Percentiles rank a stretch among this genome's conserved stretches.
phyloP scores from a whole-genome alignment of 23 tunicate species.

The Oikopleura albicans region DNA sequence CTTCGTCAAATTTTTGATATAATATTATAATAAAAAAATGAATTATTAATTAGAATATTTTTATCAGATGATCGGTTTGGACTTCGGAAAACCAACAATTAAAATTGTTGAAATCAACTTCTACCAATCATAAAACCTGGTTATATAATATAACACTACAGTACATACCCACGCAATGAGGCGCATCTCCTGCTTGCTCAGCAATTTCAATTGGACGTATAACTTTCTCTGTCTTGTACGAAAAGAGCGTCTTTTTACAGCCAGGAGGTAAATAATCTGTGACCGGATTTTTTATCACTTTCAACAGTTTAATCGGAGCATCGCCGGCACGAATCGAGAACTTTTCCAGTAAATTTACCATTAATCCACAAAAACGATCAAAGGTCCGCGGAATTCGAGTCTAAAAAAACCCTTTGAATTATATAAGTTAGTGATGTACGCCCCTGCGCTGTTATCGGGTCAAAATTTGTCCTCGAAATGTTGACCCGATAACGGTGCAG shows the following conservation, averaged over 20 bases:
- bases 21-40: no score
- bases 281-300: slow-evolving; percentile 86
- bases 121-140: no score
- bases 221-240: slow-evolving; percentile 32
- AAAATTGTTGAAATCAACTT: no score
- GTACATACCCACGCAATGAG: not conserved
- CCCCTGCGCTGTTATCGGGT: no score
- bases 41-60: no score
- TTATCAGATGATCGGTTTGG: no score
- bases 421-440: no score
- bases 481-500: no score
- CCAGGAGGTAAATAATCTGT: slow-evolving; percentile 83
- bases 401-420: slow-evolving; percentile 18
- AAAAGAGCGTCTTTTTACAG: slow-evolving; percentile 44
- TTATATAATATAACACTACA: no score
- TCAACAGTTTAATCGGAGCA: slow-evolving; percentile 57
- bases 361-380: slow-evolving; percentile 92
- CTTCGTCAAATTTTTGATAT: no score
- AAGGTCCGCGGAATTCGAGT: slow-evolving; percentile 87
- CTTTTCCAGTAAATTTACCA: slow-evolving; percentile 73
- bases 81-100: no score
- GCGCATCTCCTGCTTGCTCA: not conserved
- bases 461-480: no score
- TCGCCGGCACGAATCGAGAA: slow-evolving; percentile 55
- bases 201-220: slow-evolving; percentile 28